Percentiles rank a stretch among this genome's conserved stretches.
Evolutionary conservation across 2,888 invertebrate genomes (phyloP).

Genomic region (Rhodophaea formosa): DNA sequence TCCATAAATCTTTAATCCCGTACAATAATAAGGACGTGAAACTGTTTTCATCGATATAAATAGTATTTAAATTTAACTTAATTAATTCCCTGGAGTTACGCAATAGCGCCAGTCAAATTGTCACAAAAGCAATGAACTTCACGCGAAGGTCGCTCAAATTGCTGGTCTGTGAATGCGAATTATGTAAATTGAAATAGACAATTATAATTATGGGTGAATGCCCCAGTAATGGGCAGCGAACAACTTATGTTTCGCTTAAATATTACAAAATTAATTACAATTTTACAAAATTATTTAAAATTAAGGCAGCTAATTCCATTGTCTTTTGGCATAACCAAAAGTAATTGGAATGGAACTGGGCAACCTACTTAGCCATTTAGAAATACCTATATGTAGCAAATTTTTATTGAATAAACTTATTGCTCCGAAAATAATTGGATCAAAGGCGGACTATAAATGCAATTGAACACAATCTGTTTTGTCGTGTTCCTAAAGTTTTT

Average conservation of each 20-base stretch:
- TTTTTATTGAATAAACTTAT: too few relatives aligned
- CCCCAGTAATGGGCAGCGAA: slow-evolving; percentile 26
- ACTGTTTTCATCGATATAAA: neutral
- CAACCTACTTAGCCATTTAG: too few relatives aligned
- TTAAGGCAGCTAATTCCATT: too few relatives aligned
- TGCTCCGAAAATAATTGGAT: too few relatives aligned
- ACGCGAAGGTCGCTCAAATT: slow-evolving; percentile 51
- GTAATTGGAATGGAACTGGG: too few relatives aligned
- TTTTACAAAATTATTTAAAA: neutral
- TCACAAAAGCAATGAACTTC: slow-evolving; percentile 50
- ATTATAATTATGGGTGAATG: slow-evolving; percentile 47
- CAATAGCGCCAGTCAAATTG: slow-evolving; percentile 3
- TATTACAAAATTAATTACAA: neutral
- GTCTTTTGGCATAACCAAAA: too few relatives aligned
- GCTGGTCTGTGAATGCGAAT: slow-evolving; percentile 43
- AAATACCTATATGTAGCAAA: too few relatives aligned
- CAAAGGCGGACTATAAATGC: too few relatives aligned
- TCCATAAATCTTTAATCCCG: too few relatives aligned
- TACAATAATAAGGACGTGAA: too few relatives aligned
- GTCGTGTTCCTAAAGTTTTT: too few relatives aligned
- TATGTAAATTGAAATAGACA: slow-evolving; percentile 53
- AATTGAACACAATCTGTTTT: too few relatives aligned
- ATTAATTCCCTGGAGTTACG: neutral
- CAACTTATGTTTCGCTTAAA: slow-evolving; percentile 1
- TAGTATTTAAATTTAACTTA: neutral